These are phyloP conservation scores for Tribolium freemani DNA, from an alignment of 2,888 invertebrate genomes.

Conservation along the genomic window DNA sequence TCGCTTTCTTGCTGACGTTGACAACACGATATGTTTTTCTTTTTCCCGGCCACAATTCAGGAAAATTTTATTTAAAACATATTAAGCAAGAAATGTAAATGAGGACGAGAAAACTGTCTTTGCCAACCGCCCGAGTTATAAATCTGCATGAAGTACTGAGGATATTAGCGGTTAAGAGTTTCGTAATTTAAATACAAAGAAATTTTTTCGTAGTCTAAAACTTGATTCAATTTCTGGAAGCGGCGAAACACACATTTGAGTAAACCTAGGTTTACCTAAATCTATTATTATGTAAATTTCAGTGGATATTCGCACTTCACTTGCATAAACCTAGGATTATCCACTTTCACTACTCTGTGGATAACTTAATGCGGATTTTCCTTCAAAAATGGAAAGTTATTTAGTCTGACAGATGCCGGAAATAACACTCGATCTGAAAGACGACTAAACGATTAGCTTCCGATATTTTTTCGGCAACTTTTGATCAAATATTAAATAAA, in stretches of 20 bases:
- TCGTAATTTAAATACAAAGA: not conserved
- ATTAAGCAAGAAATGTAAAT: not conserved
- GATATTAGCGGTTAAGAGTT: not conserved
- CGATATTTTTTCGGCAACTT: too few species aligned
- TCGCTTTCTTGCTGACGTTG: slow-evolving; percentile 29
- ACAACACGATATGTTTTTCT: slow-evolving; percentile 19
- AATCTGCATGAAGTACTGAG: not conserved
- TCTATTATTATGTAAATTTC: not conserved
- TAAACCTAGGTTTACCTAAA: not conserved
- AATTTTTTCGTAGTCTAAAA: not conserved
- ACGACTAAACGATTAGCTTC: too few species aligned
- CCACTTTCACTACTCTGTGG: not conserved
- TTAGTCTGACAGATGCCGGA: too few species aligned
- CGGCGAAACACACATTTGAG: not conserved
- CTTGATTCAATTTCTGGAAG: not conserved
- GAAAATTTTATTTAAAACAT: not conserved
- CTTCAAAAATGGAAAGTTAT: too few species aligned
- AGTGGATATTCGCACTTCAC: not conserved
- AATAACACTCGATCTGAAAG: too few species aligned
- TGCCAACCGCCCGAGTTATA: not conserved
- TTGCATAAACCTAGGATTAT: not conserved
- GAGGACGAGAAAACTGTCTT: not conserved
- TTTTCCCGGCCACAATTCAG: slow-evolving; percentile 50
- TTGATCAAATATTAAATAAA: too few species aligned
- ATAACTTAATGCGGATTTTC: too few species aligned